phyloP scores from a whole-genome alignment of 1,140 invertebrate genomes.

The Bombus sibiricus region DNA sequence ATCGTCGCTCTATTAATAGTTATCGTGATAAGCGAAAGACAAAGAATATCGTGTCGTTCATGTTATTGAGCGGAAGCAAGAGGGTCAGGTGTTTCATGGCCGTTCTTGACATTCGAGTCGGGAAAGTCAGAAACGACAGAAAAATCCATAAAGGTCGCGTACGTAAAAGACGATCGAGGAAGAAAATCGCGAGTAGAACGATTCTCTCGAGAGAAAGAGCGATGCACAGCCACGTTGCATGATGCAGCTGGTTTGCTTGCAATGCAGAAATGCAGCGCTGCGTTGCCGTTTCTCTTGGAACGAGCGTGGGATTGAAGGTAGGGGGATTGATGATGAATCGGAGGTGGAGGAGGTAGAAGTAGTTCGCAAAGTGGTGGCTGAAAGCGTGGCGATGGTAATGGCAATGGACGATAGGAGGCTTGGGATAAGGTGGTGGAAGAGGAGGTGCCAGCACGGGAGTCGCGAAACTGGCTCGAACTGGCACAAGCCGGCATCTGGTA shows the following conservation, averaged over 20 bases:
- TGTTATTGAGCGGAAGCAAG: not conserved
- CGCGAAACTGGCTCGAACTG: constrained; percentile 76
- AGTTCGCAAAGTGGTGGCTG: constrained; percentile 24
- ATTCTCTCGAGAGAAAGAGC: not conserved
- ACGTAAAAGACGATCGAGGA: not conserved
- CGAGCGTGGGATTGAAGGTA: not conserved
- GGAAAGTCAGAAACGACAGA: too few species aligned
- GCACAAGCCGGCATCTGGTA: constrained; percentile 67
- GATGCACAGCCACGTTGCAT: too few species aligned
- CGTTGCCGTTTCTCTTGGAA: constrained; percentile 25
- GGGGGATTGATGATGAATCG: constrained; percentile 17
- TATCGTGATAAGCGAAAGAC: not conserved
- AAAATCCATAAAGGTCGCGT: not conserved
- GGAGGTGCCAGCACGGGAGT: constrained; percentile 46
- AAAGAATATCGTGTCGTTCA: not conserved
- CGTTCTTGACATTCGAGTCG: too few species aligned
- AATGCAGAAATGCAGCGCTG: constrained; percentile 22
- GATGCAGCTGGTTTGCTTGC: not conserved
- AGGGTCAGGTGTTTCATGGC: not conserved
- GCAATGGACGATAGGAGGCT: constrained; percentile 43
- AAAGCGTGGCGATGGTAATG: constrained; percentile 49
- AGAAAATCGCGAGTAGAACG: not conserved
- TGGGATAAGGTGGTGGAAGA: constrained; percentile 31
- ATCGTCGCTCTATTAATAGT: not conserved
- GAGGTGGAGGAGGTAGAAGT: constrained; percentile 12